Conservation (phyloP, 2,113 vertebrate species). For the Orcinus orca region DNA sequence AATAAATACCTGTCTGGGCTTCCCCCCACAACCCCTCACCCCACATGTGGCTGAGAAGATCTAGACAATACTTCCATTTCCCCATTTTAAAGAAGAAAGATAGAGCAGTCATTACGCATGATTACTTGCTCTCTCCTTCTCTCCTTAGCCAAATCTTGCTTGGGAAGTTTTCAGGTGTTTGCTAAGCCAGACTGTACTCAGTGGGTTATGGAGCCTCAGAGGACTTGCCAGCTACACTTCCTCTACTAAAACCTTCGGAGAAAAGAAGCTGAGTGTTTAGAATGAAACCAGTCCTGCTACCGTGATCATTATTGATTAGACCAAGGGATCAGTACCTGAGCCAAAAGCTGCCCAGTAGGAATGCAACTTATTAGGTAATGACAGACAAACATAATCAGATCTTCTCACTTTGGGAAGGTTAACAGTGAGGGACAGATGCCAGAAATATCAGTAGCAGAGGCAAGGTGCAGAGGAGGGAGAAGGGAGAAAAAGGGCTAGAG, state of each 20-base stretch:
- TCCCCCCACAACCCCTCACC: not conserved
- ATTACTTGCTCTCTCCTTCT: not conserved
- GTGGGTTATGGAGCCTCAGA: not conserved
- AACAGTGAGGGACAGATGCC: not conserved
- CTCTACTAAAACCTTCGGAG: not conserved
- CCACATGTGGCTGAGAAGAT: not conserved
- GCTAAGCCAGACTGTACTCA: not conserved
- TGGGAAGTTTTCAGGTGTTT: not conserved
- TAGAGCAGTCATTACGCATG: not conserved
- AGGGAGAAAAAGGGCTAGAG: not conserved
- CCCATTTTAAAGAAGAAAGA: not conserved
- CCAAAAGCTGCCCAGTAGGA: not conserved
- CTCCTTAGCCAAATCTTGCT: not conserved
- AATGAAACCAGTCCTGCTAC: not conserved
- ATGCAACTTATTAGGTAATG: not conserved
- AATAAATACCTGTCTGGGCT: not conserved
- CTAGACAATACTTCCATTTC: not conserved
- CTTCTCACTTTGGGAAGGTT: not conserved
- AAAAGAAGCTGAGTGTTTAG: not conserved
- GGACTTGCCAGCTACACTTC: not conserved
- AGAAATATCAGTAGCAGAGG: constrained; percentile 1
- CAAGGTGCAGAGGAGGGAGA: not conserved
- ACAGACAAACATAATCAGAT: not conserved
- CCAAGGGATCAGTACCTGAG: not conserved
- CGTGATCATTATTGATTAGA: not conserved